A percentile compares a stretch with the other conserved stretches of the same genome.
Conservation (phyloP, 2,113 vertebrate species). For the Corvus cornix region DNA sequence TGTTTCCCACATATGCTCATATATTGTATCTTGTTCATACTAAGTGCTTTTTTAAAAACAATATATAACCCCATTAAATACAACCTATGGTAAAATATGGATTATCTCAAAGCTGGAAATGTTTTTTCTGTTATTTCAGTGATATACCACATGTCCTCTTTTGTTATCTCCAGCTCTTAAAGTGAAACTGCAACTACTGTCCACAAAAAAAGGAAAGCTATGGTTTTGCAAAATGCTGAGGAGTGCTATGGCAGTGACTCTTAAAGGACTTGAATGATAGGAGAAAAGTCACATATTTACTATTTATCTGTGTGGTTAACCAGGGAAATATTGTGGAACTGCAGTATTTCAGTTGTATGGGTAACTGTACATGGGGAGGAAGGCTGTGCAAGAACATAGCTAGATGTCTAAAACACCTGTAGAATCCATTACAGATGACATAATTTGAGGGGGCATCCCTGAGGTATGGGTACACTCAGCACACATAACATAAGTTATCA, state of each 20-base stretch:
- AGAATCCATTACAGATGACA: background rate
- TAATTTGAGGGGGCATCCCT: background rate
- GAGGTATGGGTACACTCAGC: background rate
- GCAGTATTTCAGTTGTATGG: background rate
- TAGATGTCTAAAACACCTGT: background rate
- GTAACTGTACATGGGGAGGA: background rate
- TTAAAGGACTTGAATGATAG: background rate
- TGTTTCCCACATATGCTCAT: background rate
- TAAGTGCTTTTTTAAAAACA: background rate
- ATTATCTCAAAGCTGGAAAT: background rate
- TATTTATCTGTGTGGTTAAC: background rate
- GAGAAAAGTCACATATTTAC: background rate
- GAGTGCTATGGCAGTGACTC: background rate
- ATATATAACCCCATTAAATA: background rate
- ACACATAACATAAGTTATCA: background rate
- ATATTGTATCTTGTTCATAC: background rate
- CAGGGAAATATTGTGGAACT: background rate
- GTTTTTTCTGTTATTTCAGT: background rate
- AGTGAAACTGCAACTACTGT: background rate
- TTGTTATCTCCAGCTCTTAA: background rate
- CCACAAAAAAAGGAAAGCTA: background rate
- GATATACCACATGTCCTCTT: background rate
- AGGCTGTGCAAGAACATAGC: background rate
- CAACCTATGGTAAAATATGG: background rate
- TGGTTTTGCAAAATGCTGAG: background rate